Evolutionary conservation across 2,113 vertebrate genomes (phyloP), one percentile per base, ranked within the genome.

Genomic region (Cheilinus undulatus): DNA sequence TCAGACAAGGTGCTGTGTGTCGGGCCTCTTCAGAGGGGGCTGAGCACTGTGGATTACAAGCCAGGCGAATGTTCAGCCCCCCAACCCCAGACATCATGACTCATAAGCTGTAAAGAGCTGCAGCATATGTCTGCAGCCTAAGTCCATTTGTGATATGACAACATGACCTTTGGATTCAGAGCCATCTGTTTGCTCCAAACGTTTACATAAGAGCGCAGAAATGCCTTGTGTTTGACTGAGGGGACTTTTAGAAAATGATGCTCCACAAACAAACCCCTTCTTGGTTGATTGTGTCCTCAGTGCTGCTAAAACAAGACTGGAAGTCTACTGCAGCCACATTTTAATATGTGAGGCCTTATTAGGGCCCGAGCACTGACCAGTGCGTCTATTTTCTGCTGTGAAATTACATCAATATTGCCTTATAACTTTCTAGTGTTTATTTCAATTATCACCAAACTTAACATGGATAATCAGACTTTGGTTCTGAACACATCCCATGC

Each of bases 21-120:
- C 28, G 89, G 88, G 78, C 80, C 87, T 94, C 86, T 92, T 88
- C 20, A 60, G 54, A 56, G 75, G 90, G 94, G 86, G 89, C 88
- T 78, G 81, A 91, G 85, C 88, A 69, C 74, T 82, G 85, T 91
- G 91, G 84, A 94, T 95, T 92, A 92, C 81, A 78, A 89, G 71
- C 82, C 78, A 84, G 86, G 91, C 92, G 90, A 94, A 89, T 87
- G 80, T 86, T 84, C 78, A 79, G 73, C 84, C 72, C 60, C 73
- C 51, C 40, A 15, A 68, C 64, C 75, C 68, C 54, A 75, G 68
- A 86, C 14, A 81, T 91, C 89, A 91, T 89, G 87, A 92, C 89
- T 91, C 65, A 30, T 76, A 92, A 91, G 87, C 80, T 88, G 61
- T 78, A 86, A 87, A 88, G 72, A 81, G 77, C 82, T 59, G 80